Percentiles rank a stretch among this genome's conserved stretches.
These are phyloP conservation scores for Eriocheir sinensis DNA, from an alignment of 1,140 invertebrate genomes.

Conservation along the genomic window DNA sequence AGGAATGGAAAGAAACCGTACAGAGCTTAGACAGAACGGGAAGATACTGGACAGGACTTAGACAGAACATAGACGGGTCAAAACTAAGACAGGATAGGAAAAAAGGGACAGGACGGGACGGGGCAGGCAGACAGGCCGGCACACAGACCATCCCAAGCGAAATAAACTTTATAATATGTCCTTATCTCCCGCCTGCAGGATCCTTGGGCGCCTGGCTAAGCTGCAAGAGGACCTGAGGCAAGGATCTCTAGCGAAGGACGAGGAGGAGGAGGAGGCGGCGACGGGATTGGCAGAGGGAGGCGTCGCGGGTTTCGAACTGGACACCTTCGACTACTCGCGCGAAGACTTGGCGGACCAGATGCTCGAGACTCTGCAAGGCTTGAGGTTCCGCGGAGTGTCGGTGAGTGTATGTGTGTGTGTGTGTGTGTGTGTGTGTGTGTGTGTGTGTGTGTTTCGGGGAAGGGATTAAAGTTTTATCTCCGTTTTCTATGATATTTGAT, in stretches of 20 bases:
- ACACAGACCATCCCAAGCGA: too few relatives aligned
- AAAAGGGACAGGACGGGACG: too few relatives aligned
- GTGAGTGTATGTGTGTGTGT: conserved; percentile 84
- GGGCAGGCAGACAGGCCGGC: too few relatives aligned
- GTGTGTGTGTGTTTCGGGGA: neutral
- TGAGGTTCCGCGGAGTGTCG: conserved; percentile 92
- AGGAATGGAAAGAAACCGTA: too few relatives aligned
- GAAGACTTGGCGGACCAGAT: conserved; percentile 87
- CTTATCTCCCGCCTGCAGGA: neutral
- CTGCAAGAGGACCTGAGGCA: neutral
- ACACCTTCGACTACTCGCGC: conserved; percentile 88
- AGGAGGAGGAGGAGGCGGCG: neutral
- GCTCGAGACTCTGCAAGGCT: conserved; percentile 86
- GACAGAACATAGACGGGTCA: too few relatives aligned
- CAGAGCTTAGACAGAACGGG: too few relatives aligned
- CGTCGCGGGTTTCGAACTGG: conserved; percentile 81
- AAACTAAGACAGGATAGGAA: too few relatives aligned
- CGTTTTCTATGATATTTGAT: neutral
- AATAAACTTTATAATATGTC: neutral
- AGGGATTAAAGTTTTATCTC: neutral
- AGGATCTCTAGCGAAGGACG: neutral
- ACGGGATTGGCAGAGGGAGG: neutral
- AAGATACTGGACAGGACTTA: too few relatives aligned
- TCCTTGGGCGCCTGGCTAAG: conserved; percentile 8
- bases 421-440: neutral